Evolutionary conservation across 2,113 vertebrate species (phyloP), one percentile per base, ranked within the genome.

Genomic region (Gymnarchus niloticus): DNA sequence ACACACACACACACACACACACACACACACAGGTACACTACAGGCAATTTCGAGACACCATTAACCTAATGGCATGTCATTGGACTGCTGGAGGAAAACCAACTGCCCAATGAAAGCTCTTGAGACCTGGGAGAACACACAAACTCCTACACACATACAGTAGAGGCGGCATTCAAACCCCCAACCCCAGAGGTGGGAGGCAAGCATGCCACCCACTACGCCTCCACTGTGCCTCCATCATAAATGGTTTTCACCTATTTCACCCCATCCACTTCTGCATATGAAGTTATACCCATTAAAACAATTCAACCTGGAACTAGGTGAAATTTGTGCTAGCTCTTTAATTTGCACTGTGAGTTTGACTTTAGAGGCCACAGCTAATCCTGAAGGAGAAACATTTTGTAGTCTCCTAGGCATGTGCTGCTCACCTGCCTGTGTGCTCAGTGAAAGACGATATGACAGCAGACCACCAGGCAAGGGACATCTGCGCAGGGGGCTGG

Each of bases 371-470:
- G 89, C 87, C 89, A 87, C 89, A 88, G 86, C 87, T 57, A n/a
- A 81, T 0, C 46, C 57, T 83, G 86, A 84, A 87, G 88, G 78
- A 83, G 89, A 88, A 87, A 88, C 88, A 33, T 89, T 91, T 88
- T 86, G 90, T 86, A 85, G 90, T 87, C 87, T 83, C 73, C 84
- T n/a, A 87, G 81, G 91, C 91, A 91, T 93, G 90, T 90, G 90
- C 88, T 86, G 90, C 88, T 91, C 89, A 89, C 89, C 0, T 86
- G 88, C 87, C 87, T 89, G 83, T 88, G 87, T 87, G 85, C 87
- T 88, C 87, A 88, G 78, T 92, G 93, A 93, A 94, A 95, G 89
- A 89, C 87, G 91, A 94, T 91, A 91, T 86, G 89, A 88, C 88
- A 86, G 83, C 87, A 87, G 93, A 92, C 93, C 94, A 93, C 93